These are phyloP conservation scores for Acipenser transmontanus DNA, from an alignment of 2,797 vertebrate species.

Conservation along the genomic window DNA sequence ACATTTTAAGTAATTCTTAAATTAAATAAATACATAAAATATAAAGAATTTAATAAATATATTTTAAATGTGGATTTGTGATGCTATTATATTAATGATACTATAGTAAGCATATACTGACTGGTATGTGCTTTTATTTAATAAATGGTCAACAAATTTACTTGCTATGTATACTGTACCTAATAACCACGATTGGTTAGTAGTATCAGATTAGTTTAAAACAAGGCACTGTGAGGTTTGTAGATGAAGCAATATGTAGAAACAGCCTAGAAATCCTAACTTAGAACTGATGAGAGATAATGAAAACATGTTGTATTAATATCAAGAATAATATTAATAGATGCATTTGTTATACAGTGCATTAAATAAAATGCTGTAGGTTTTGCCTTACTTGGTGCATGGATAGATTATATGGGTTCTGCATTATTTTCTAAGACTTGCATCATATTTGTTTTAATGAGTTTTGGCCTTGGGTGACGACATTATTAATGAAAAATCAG, in stretches of 20 bases:
- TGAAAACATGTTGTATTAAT: constrained; percentile 47
- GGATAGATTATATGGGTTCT: constrained; percentile 76
- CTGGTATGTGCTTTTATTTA: constrained; percentile 56
- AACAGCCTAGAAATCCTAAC: constrained; percentile 34
- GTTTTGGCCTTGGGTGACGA: constrained; percentile 37
- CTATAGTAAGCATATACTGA: constrained; percentile 60
- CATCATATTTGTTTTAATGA: constrained; percentile 42
- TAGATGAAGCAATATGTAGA: constrained; percentile 63
- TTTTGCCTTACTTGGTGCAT: constrained; percentile 87
- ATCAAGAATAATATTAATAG: constrained; percentile 29
- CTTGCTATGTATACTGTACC: constrained; percentile 24
- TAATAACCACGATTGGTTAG: constrained; percentile 38
- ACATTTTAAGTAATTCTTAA: constrained; percentile 75
- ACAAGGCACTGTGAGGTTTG: constrained; percentile 33
- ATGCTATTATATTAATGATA: constrained; percentile 40
- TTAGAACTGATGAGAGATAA: constrained; percentile 37
- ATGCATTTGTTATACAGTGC: constrained; percentile 37
- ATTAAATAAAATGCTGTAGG: constrained; percentile 55
- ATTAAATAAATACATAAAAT: constrained; percentile 45
- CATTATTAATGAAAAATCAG: constrained; percentile 42
- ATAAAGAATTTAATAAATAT: constrained; percentile 54
- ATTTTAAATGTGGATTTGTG: constrained; percentile 53
- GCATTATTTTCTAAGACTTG: constrained; percentile 57
- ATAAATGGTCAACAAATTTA: constrained; percentile 33
- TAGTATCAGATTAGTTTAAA: constrained; percentile 42